These are phyloP conservation scores for Acanthisitta chloris DNA, from an alignment of 2,113 vertebrate species.

Conservation along the genomic window DNA sequence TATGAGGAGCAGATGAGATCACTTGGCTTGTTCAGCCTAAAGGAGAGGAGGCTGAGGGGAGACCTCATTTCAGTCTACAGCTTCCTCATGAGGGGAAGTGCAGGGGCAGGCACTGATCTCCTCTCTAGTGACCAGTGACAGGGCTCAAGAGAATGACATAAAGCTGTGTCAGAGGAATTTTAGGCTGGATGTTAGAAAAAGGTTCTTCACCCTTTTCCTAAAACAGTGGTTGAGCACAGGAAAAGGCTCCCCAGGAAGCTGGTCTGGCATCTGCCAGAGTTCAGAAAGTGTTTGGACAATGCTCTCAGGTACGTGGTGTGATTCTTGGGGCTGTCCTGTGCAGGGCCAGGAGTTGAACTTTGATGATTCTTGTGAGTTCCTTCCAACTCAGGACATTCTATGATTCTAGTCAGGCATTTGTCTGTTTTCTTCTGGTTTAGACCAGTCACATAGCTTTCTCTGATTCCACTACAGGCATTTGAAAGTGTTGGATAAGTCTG, in stretches of 20 bases:
- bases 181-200: not conserved
- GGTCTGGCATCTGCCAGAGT: not conserved
- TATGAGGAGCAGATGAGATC: not conserved
- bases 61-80: rapidly evolving
- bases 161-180: not conserved
- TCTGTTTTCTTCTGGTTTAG: slow-evolving; percentile 6
- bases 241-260: not conserved
- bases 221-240: rapidly evolving
- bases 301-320: not conserved
- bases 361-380: not conserved
- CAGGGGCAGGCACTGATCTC: not conserved
- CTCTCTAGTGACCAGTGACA: not conserved
- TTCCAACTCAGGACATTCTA: not conserved
- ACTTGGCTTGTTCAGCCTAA: not conserved
- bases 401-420: not conserved
- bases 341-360: not conserved
- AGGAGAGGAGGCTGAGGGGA: not conserved
- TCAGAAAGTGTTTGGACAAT: not conserved
- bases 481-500: slow-evolving; percentile 17
- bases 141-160: rapidly evolving
- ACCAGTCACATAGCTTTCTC: not conserved
- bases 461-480: not conserved
- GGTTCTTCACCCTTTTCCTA: not conserved
- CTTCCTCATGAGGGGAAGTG: rapidly evolving
- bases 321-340: not conserved